Evolutionary conservation across 2,888 invertebrate species (phyloP).

Genomic region (Oligia strigilis): DNA sequence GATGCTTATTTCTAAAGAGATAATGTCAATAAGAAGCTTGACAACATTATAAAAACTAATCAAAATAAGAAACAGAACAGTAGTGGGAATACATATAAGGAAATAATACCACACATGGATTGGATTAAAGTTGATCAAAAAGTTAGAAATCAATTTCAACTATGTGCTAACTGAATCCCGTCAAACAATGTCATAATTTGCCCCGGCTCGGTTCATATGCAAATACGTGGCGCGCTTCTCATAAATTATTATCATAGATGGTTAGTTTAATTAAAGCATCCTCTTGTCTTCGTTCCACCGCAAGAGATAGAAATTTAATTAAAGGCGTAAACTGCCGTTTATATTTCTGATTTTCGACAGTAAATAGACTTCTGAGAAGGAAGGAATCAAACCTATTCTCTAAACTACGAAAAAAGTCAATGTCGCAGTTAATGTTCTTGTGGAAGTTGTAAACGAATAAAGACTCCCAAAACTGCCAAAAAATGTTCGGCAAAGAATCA

Average conservation of each 20-base stretch:
- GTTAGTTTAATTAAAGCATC: constrained; percentile 59
- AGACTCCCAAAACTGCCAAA: neutral
- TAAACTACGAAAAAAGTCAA: neutral
- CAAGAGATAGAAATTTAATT: constrained; percentile 36
- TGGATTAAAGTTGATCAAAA: constrained; percentile 40
- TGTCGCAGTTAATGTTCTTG: neutral
- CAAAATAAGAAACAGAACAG: neutral
- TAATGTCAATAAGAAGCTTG: neutral
- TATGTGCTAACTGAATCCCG: constrained; percentile 46
- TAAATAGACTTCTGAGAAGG: neutral
- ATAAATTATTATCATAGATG: constrained; percentile 51
- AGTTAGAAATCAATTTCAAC: constrained; percentile 52
- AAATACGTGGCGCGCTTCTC: constrained; percentile 48
- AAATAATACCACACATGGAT: constrained; percentile 7
- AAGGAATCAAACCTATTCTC: neutral
- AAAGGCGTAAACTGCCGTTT: neutral
- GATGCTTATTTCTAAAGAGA: neutral
- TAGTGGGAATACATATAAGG: constrained; percentile 13
- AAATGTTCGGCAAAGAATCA: neutral
- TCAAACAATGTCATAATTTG: constrained; percentile 58
- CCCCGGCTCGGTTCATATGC: constrained; percentile 42
- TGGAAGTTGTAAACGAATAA: neutral
- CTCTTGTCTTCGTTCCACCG: constrained; percentile 42
- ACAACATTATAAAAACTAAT: neutral
- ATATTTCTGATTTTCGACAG: neutral